Conservation (phyloP, 2,888 invertebrate genomes). For the Oscheius sp. region DNA sequence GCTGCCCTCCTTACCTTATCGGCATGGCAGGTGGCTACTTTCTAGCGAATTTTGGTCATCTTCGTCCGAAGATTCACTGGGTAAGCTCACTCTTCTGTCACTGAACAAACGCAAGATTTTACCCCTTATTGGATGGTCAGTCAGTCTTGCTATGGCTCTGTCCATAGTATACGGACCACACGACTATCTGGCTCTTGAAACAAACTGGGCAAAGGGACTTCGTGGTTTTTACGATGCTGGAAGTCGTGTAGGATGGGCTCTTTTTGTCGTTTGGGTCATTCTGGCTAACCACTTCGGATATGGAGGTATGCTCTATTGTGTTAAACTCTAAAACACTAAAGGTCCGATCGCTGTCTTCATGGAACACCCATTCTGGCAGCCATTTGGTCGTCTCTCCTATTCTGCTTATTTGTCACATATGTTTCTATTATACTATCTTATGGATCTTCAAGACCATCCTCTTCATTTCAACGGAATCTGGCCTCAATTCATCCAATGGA, state of each 20-base stretch:
- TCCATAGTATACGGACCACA: conserved; percentile 39
- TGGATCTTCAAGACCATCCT: conserved; percentile 43
- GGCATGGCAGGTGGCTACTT: conserved; percentile 74
- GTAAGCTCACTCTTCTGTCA: conserved; percentile 1
- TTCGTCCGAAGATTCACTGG: conserved; percentile 35
- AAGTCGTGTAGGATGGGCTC: conserved; percentile 74
- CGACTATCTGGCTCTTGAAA: conserved; percentile 35
- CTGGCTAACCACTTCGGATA: conserved; percentile 75
- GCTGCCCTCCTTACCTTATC: conserved; percentile 74
- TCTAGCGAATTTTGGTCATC: conserved; percentile 63
- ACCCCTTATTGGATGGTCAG: conserved; percentile 38
- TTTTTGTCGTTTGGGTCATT: conserved; percentile 74
- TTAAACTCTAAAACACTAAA: not conserved
- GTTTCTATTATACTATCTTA: conserved; percentile 43
- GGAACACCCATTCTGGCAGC: conserved; percentile 75
- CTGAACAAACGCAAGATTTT: conserved; percentile 13
- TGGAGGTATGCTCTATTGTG: conserved; percentile 63
- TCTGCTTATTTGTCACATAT: conserved; percentile 75
- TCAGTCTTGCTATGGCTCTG: conserved; percentile 36
- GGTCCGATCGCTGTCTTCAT: conserved; percentile 15
- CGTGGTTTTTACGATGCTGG: conserved; percentile 14
- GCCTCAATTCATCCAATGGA: conserved; percentile 29
- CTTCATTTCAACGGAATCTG: conserved; percentile 37
- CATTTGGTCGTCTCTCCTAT: conserved; percentile 92
- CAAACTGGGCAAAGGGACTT: conserved; percentile 12